phyloP scores from a whole-genome alignment of 2,888 invertebrate species.

The Acrobasis repandana region DNA sequence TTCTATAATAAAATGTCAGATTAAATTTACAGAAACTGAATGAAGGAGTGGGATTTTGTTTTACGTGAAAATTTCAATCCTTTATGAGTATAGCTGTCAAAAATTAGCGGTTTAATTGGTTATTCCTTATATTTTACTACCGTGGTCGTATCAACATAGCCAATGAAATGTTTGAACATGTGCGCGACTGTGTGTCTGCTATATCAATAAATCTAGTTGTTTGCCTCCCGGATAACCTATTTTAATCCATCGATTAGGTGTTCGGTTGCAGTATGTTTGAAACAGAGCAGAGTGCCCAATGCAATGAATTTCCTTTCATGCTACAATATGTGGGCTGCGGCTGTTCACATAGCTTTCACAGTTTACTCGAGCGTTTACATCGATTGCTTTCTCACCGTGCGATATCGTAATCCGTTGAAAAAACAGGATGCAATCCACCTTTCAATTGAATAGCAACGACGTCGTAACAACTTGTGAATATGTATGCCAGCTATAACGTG shows the following conservation, averaged over 20 bases:
- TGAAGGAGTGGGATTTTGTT: constrained; percentile 6
- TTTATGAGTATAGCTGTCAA: not conserved
- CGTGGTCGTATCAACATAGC: constrained; percentile 39
- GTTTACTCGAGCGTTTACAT: constrained; percentile 48
- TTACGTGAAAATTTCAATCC: not conserved
- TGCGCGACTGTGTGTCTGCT: constrained; percentile 30
- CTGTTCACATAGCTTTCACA: constrained; percentile 49
- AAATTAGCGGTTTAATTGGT: not conserved
- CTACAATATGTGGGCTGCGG: constrained; percentile 44
- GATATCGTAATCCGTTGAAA: constrained; percentile 33
- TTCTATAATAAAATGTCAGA: constrained; percentile 24
- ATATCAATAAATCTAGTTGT: constrained; percentile 36
- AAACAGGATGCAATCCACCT: constrained; percentile 47
- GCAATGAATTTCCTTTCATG: constrained; percentile 40
- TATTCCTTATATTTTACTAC: constrained; percentile 23
- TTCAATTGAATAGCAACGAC: constrained; percentile 36
- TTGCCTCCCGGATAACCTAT: constrained; percentile 56
- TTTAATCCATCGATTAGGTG: constrained; percentile 49
- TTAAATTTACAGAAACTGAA: constrained; percentile 20
- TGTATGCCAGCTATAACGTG: constrained; percentile 32
- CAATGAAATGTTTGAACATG: constrained; percentile 41
- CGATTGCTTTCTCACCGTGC: constrained; percentile 41
- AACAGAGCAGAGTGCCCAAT: constrained; percentile 38
- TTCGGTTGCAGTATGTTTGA: constrained; percentile 45
- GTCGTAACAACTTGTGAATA: constrained; percentile 44